Conservation (phyloP, 2,888 invertebrate genomes). For the Phalera bucephala region DNA sequence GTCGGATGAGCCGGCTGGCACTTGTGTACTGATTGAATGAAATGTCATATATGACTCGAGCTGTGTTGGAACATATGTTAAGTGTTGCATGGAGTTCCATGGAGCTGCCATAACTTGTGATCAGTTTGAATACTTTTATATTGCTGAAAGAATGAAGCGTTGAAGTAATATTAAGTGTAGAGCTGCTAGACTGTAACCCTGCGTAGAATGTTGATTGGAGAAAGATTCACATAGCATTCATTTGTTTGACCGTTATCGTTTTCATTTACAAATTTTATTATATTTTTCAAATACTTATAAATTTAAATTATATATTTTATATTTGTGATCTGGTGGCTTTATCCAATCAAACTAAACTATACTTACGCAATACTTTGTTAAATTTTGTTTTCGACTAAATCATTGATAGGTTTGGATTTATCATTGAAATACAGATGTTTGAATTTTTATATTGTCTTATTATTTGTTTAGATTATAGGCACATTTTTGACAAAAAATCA, state of each 20-base stretch:
- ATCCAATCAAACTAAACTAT: conserved; percentile 71
- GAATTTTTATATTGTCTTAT: conserved; percentile 67
- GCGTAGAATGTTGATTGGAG: conserved; percentile 74
- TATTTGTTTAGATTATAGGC: too few relatives aligned
- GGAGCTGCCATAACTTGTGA: conserved; percentile 81
- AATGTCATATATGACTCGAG: conserved; percentile 70
- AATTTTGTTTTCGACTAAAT: conserved; percentile 78
- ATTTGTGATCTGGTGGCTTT: conserved; percentile 55
- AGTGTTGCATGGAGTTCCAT: conserved; percentile 78
- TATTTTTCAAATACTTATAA: conserved; percentile 34
- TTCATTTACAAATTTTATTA: conserved; percentile 48
- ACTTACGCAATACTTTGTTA: conserved; percentile 75
- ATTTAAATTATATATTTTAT: conserved; percentile 26
- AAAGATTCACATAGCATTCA: conserved; percentile 47
- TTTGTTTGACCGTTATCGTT: conserved; percentile 50
- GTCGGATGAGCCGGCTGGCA: conserved; percentile 44
- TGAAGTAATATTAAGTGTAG: conserved; percentile 77
- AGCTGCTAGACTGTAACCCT: conserved; percentile 76
- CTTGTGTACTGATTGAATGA: conserved; percentile 57
- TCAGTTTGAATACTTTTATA: conserved; percentile 83
- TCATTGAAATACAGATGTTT: conserved; percentile 80
- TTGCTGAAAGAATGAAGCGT: conserved; percentile 73
- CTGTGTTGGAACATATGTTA: conserved; percentile 59
- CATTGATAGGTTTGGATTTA: conserved; percentile 76
- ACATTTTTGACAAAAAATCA: too few relatives aligned